Evolutionary conservation across 2,797 vertebrate species (phyloP), one percentile per base, ranked within the genome.

Genomic region (Melanogrammus aeglefinus): DNA sequence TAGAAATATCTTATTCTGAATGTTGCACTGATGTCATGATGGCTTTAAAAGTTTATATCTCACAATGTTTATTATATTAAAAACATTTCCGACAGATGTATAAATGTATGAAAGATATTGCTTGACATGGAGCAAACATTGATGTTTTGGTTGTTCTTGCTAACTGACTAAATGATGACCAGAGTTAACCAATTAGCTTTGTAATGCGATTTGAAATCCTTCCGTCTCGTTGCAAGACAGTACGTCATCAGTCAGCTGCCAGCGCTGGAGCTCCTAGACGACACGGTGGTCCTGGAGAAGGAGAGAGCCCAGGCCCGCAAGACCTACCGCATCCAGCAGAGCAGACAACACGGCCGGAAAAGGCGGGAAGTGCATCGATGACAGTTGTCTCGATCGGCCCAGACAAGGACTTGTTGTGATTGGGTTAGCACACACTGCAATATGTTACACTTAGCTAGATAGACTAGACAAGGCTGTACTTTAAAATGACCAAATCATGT

Each of bases 191-290:
- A 31, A 2, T 71, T 12, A 29, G 16, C 29, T 66, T 29, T 70
- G 13, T 29, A 7, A 39, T 39, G 73, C n/a, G 35, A 36, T 33
- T 31, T n/a, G 2, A 2, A 74, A 18, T 38, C n/a, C 63, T 21
- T 47, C 1, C 7, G 35, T 14, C 69, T 57, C 21, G 5, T 8
- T 70, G 21, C n/a, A 9, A 95, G 94, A 83, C 90, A 90, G 35
- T 95, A 95, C 18, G 94, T 95, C 78, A 91, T 95, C 86, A 95
- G 94, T 82, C 94, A 95, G 86, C 91, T 95, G 74, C 89, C 93
- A 0, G 75, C 91, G n/a, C 88, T 95, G 78, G 91, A 93, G 86
- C 91, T 93, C 3, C 88, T 95, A 85, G 94, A 95, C n/a, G 93
- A 95, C 89, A 95, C 94, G 0, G 91, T 93, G 83, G 93, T 95